Conservation (phyloP, 2,797 vertebrate species). For the Steatocranus sp. region DNA sequence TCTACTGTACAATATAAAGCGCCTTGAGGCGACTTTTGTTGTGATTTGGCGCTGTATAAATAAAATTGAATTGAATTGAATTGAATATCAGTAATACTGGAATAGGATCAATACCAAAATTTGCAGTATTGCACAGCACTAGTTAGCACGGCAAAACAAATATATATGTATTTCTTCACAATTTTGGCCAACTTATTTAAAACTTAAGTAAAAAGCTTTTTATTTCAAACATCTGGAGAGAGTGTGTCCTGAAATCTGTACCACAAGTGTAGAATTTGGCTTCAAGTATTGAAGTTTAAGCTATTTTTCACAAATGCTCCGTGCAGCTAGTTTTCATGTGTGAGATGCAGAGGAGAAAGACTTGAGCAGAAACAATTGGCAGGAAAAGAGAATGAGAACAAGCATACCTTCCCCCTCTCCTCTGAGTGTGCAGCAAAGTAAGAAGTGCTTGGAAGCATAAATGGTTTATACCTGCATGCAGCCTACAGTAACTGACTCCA, state of each 20-base stretch:
- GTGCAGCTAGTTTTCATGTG: neutral
- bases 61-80: too few relatives aligned
- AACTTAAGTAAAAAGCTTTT: neutral
- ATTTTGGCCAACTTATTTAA: neutral
- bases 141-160: neutral
- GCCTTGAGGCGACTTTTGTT: too few relatives aligned
- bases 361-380: constrained; percentile 1
- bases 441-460: constrained; percentile 42
- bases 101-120: neutral
- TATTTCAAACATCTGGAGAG: neutral
- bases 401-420: neutral
- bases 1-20: too few relatives aligned
- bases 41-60: too few relatives aligned
- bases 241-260: neutral
- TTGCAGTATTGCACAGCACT: neutral
- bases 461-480: constrained; percentile 69
- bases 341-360: neutral
- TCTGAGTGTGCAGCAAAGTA: neutral
- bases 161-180: neutral
- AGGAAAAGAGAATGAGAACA: neutral
- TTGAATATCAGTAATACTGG: neutral
- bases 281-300: neutral
- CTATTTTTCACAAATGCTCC: neutral
- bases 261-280: neutral
- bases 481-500: constrained; percentile 60